Percentiles rank a stretch among this genome's conserved stretches.
phyloP scores from a whole-genome alignment of 2,797 vertebrate genomes.

The Garrulus glandarius region DNA sequence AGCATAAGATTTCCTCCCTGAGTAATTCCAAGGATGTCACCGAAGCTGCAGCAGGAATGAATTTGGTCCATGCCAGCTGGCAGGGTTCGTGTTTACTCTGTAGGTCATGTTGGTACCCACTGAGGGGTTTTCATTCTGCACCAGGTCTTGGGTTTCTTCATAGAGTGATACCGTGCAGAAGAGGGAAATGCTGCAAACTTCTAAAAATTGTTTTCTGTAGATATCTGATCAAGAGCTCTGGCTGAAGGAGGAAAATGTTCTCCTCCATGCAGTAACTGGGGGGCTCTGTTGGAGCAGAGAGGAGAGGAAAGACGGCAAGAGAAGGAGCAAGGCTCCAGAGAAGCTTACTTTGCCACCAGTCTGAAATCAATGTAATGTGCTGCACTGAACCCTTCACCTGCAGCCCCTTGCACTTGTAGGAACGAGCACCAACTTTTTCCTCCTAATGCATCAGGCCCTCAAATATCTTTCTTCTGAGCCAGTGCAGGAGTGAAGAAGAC shows the following conservation, averaged over 20 bases:
- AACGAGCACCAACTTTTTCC: neutral
- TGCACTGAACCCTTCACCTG: fast-evolving
- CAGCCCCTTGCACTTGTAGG: neutral
- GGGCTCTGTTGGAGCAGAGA: neutral
- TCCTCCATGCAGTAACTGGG: neutral
- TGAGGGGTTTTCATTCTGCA: neutral
- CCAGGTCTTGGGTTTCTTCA: neutral
- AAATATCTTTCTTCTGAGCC: neutral
- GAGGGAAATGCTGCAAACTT: neutral
- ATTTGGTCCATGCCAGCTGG: neutral
- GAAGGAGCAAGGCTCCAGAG: neutral
- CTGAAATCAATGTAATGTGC: neutral
- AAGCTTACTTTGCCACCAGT: neutral
- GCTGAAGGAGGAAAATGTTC: neutral
- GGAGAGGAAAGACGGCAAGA: neutral
- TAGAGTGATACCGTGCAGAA: neutral
- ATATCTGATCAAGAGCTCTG: neutral
- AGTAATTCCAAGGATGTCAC: neutral
- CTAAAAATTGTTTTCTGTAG: neutral
- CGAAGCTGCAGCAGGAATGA: neutral
- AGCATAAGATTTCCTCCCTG: neutral
- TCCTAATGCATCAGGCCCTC: neutral
- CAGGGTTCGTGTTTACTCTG: neutral
- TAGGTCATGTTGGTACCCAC: neutral
- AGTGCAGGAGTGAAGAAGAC: neutral